Evolutionary conservation across 2,113 vertebrate genomes (phyloP).

Genomic region (Callopanchax toddi): DNA sequence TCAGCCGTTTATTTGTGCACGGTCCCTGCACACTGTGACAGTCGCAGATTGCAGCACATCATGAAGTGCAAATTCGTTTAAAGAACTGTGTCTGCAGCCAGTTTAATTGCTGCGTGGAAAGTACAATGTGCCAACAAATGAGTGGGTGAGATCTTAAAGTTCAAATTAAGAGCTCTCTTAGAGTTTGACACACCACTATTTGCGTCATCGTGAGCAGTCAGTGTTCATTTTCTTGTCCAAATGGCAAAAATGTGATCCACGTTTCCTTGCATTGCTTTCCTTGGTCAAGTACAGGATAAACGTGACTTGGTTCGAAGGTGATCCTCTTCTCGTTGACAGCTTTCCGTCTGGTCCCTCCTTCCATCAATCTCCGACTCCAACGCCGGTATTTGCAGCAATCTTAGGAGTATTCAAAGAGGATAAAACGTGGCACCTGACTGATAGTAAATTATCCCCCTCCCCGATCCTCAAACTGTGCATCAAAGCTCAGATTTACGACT

Average conservation of each 20-base stretch:
- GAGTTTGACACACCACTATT: slow-evolving; percentile 26
- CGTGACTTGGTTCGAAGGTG: too few relatives aligned
- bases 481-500: slow-evolving; percentile 70
- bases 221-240: slow-evolving; percentile 27
- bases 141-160: slow-evolving; percentile 28
- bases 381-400: slow-evolving; percentile 59
- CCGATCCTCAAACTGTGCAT: slow-evolving; percentile 57
- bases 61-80: slow-evolving; percentile 20
- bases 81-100: slow-evolving; percentile 8
- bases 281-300: too few relatives aligned
- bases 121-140: slow-evolving; percentile 21
- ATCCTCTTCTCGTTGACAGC: slow-evolving; percentile 63
- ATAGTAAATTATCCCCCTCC: slow-evolving; percentile 63
- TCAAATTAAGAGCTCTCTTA: slow-evolving; percentile 32
- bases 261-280: slow-evolving; percentile 3
- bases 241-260: slow-evolving; percentile 4
- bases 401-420: slow-evolving; percentile 53
- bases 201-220: slow-evolving; percentile 15
- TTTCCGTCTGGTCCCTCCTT: slow-evolving; percentile 44
- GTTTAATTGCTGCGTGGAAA: slow-evolving; percentile 39
- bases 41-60: slow-evolving; percentile 19
- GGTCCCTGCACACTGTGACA: slow-evolving; percentile 27
- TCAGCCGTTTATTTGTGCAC: slow-evolving; percentile 39
- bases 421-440: slow-evolving; percentile 68
- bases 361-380: slow-evolving; percentile 43